Conservation (phyloP, 2,888 invertebrate genomes). For the Rotaria macrura region DNA sequence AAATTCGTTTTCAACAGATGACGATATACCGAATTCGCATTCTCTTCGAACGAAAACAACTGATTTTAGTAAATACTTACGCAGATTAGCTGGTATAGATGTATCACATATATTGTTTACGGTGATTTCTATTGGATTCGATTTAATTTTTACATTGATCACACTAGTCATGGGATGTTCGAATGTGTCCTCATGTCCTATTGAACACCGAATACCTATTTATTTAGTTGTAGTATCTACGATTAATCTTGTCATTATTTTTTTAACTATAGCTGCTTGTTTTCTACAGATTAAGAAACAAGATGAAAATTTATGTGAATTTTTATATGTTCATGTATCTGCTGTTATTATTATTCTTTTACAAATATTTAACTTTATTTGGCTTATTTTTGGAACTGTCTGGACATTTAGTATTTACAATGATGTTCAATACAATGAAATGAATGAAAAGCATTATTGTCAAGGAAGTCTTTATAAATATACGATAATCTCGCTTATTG, state of each 20-base stretch:
- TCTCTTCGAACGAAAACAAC: background rate
- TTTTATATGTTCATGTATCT: background rate
- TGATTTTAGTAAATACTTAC: background rate
- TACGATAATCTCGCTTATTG: background rate
- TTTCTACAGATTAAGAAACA: background rate
- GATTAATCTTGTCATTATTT: background rate
- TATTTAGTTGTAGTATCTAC: conserved; percentile 25
- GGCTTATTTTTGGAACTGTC: conserved; percentile 28
- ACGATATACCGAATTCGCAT: background rate
- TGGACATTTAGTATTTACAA: conserved; percentile 26
- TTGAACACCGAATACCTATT: conserved; percentile 24
- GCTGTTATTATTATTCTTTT: background rate
- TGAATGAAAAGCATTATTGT: conserved; percentile 20
- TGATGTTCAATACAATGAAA: background rate
- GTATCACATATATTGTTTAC: background rate
- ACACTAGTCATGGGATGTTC: background rate
- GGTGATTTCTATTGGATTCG: background rate
- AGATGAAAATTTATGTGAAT: background rate
- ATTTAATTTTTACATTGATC: background rate
- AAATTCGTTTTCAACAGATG: background rate
- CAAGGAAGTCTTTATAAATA: background rate
- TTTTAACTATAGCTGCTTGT: background rate
- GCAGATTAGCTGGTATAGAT: background rate
- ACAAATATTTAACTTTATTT: conserved; percentile 23
- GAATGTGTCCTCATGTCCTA: background rate